Base-by-base conservation (phyloP, 2,888 invertebrate genomes). In the Tromatobia lineatoria region DNA sequence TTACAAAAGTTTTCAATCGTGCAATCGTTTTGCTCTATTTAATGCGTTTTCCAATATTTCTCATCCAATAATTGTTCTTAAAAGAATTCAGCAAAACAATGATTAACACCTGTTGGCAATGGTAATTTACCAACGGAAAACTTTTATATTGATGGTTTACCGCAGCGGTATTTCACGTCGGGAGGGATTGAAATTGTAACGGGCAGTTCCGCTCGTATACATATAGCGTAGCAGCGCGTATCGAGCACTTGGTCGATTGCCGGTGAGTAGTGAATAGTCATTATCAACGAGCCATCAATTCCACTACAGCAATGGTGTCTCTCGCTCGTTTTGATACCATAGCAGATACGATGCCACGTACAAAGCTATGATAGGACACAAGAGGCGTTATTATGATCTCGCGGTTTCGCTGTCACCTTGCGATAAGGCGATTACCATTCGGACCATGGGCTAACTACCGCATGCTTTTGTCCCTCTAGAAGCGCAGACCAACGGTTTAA, bases 261-360 rank as follows among this genome's bases (percentile, higher is more conserved):
- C 73, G 67, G 34, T 52, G 69, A 54, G 64, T 29, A 54, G 54
- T 23, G 73, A 66, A 79, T 67, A 67, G 59, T 77, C 67, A 82
- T 82, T 77, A 83, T 80, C 67, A 80, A 69, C 69, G 69, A 59
- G 69, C 57, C 57, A 79, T 59, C 57, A 75, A 82, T 57, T 52
- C 47, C 20, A 15, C 20, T 20, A 25, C 57, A 59, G 66, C 20
- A 8, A 18, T 15, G 23, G 15, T 20, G n/a, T 8, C 47, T 20
- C 11, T 67, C 42, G 64, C 20, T 42, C 4, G 29, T 42, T 71
- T 66, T 71, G 66, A 59, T 76, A 20, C 61, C 15, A 70, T 38
- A 54, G 29, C 45, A 70, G 61, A 50, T 50, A 38, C 42, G 61
- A 23, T 70, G 54, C 57, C 38, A n/a, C 25, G 52, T 59, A 79